Base-by-base conservation (phyloP, 2,797 vertebrate species). In the Hydrocynus forskahlii region DNA sequence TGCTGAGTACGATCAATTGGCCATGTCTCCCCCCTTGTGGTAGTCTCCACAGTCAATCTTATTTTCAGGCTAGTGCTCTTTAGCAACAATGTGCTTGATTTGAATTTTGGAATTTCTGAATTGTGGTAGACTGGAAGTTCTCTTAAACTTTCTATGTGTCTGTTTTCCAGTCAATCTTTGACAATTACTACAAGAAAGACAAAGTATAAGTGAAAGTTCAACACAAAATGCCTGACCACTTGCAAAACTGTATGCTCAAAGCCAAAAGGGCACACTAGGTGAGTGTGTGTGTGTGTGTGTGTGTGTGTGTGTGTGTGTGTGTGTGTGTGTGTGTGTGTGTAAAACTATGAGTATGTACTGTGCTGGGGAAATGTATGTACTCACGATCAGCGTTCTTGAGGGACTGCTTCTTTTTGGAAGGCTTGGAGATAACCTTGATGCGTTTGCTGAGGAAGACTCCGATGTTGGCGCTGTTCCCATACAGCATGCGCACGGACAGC, bases 341-440 rank as follows among this genome's bases (percentile, higher is more conserved):
- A 7, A 7, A 12, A 12, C 43, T 45, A 45, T 8, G 43, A 52
- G 5, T 62, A 55, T 43, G n/a, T 76, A 35, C 8, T 52, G 45
- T 29, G 16, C 8, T 5, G 7, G 71, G 13, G 60, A 14, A 29
- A 7, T 48, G 40, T 59, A 23, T 21, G 84, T 88, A 96, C 98
- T 95, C 91, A 99, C 98, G 89, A 93, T 99, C 98, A 68, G 98
- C 97, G 86, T 99, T 99, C 95, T 99, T 99, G 88, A 99, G 91
- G 23, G 97, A 99, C 94, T 99, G 98, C 81, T 99, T 99, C 96
- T 99, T 99, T 93, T 99, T 99, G 90, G 98, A 99, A 89, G 98
- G 98, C 91, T 99, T 99, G 88, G 97, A 99, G 94, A 99, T 99
- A 89, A 99, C 98, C 95, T 99, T 99, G 92, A 99, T 99, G 91